A percentile compares a stretch with the other conserved stretches of the same genome.
Evolutionary conservation across 2,113 vertebrate genomes (phyloP).

Genomic region (Dermatemys mawii): DNA sequence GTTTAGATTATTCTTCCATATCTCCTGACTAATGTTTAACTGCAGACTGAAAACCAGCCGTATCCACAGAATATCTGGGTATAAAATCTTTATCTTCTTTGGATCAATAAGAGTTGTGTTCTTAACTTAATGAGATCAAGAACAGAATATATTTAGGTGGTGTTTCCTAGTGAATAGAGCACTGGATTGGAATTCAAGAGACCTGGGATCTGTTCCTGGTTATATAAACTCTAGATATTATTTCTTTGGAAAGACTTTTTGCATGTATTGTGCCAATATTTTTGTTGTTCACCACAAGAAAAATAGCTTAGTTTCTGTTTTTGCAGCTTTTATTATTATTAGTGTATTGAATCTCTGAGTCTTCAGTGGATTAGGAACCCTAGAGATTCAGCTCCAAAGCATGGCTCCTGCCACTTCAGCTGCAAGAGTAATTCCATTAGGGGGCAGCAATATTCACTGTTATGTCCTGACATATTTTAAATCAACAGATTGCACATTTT

Average conservation of each 20-base stretch:
- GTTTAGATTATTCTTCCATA: conserved; percentile 14
- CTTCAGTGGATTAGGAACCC: not conserved
- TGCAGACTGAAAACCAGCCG: not conserved
- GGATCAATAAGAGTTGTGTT: not conserved
- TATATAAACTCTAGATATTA: not conserved
- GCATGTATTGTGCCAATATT: not conserved
- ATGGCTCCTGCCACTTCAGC: not conserved
- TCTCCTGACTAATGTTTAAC: not conserved
- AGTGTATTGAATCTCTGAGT: not conserved
- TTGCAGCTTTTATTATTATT: not conserved
- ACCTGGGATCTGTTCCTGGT: not conserved
- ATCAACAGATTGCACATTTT: not conserved
- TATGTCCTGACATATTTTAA: not conserved
- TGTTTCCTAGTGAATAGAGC: not conserved
- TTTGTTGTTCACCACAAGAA: accelerated
- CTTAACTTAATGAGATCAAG: not conserved
- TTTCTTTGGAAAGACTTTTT: not conserved
- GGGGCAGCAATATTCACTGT: not conserved
- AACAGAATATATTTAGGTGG: not conserved
- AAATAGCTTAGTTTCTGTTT: not conserved
- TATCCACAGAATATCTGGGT: not conserved
- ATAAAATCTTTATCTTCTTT: not conserved
- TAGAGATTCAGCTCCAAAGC: no score
- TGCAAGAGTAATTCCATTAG: not conserved
- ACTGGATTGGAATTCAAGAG: not conserved